These are phyloP conservation scores for Cosmorhoe ocellata DNA, from an alignment of 2,888 invertebrate species.

Conservation along the genomic window DNA sequence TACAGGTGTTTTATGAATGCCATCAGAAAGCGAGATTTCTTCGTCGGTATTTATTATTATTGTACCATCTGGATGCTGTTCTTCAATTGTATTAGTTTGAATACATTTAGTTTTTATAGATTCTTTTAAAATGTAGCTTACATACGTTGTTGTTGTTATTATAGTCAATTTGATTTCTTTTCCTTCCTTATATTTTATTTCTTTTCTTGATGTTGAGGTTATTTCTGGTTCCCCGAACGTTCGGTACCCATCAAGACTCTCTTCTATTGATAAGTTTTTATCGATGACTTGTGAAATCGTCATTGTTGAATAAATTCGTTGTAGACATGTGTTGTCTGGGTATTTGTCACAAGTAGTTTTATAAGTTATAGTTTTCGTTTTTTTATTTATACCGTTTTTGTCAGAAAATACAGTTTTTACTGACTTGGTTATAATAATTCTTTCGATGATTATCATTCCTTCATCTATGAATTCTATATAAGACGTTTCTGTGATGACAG, in stretches of 20 bases:
- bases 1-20: background rate
- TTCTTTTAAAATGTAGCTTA: constrained; percentile 8
- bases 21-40: constrained; percentile 15
- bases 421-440: constrained; percentile 35
- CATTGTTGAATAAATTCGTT: constrained; percentile 29
- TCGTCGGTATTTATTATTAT: constrained; percentile 13
- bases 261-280: constrained; percentile 4
- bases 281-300: constrained; percentile 30
- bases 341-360: constrained; percentile 33
- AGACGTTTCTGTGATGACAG: constrained; percentile 33
- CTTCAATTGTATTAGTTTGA: background rate
- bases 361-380: constrained; percentile 37
- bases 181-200: background rate
- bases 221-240: constrained; percentile 4
- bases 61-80: constrained; percentile 21
- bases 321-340: constrained; percentile 30
- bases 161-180: background rate
- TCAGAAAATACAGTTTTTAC: constrained; percentile 36
- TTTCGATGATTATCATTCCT: constrained; percentile 24
- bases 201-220: background rate
- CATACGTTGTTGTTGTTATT: background rate
- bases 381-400: constrained; percentile 25
- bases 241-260: constrained; percentile 4
- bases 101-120: constrained; percentile 7
- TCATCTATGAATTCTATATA: constrained; percentile 31